Conservation (phyloP, 2,888 invertebrate species). For the Physocephala rufipes region DNA sequence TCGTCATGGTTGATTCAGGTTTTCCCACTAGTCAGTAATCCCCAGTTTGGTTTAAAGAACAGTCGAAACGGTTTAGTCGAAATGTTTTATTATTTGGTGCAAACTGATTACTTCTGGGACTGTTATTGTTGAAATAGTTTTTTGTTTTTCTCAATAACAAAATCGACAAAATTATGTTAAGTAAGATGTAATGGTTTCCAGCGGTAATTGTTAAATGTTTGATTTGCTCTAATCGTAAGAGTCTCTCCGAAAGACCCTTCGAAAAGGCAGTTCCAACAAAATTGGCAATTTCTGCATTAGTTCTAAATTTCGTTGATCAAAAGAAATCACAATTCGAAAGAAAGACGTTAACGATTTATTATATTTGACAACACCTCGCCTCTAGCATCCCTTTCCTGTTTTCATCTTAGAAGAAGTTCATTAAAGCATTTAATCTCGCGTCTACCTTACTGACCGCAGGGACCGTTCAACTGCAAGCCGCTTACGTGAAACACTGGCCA, state of each 20-base stretch:
- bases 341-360: constrained; percentile 30
- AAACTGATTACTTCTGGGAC: no score
- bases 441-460: constrained; percentile 1
- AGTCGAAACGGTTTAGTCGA: no score
- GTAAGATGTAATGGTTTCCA: no score
- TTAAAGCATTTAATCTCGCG: constrained; percentile 9
- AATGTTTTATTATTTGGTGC: no score
- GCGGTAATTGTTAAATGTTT: no score
- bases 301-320: not conserved
- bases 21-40: no score
- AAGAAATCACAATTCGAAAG: constrained; percentile 11
- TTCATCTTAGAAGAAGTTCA: not conserved
- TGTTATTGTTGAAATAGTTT: no score
- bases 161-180: no score
- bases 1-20: no score
- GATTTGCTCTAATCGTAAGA: no score
- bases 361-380: not conserved
- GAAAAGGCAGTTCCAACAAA: not conserved
- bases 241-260: not conserved
- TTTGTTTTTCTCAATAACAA: no score
- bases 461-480: constrained; percentile 20
- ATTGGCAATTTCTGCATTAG: not conserved
- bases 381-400: not conserved
- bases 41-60: no score
- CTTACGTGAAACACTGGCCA: constrained; percentile 11